Evolutionary conservation across 2,888 invertebrate genomes (phyloP).

Genomic region (Eugnorisma glareosa): DNA sequence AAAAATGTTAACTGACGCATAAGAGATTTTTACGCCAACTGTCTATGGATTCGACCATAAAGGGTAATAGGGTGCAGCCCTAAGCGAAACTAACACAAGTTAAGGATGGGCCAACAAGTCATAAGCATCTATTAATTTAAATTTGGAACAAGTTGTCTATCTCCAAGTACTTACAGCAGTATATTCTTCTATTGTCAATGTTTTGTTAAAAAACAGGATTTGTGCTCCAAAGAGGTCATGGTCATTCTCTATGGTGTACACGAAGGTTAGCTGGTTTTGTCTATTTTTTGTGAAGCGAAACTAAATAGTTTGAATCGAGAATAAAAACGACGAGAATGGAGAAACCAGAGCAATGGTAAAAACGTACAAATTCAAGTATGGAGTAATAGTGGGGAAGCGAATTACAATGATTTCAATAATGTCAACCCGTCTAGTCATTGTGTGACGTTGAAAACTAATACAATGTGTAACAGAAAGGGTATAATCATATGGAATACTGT

Average conservation of each 20-base stretch:
- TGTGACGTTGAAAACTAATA: not conserved
- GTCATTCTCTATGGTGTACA: conserved; percentile 57
- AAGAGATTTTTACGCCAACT: conserved; percentile 71
- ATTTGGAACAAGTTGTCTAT: conserved; percentile 37
- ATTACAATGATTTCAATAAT: conserved; percentile 3
- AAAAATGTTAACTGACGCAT: conserved; percentile 70
- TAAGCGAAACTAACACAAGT: conserved; percentile 23
- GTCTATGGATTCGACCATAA: conserved; percentile 20
- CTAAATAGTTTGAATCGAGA: conserved; percentile 17
- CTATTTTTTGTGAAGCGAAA: conserved; percentile 28
- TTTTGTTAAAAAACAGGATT: conserved; percentile 50
- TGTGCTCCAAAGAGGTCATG: conserved; percentile 49
- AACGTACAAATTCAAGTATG: conserved; percentile 23
- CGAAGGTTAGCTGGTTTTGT: conserved; percentile 43
- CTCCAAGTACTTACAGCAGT: conserved; percentile 3
- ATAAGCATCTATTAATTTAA: conserved; percentile 39
- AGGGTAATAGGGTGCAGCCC: conserved; percentile 49
- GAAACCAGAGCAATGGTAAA: conserved; percentile 32
- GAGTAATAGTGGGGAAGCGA: not conserved
- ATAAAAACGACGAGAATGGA: conserved; percentile 24
- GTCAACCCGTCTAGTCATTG: not conserved
- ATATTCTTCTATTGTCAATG: conserved; percentile 53
- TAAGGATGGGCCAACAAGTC: conserved; percentile 31
- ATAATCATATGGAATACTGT: too few species aligned
- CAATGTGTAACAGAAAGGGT: too few species aligned